Conservation (phyloP, 2,888 invertebrate genomes). For the Drosophila neotestacea region DNA sequence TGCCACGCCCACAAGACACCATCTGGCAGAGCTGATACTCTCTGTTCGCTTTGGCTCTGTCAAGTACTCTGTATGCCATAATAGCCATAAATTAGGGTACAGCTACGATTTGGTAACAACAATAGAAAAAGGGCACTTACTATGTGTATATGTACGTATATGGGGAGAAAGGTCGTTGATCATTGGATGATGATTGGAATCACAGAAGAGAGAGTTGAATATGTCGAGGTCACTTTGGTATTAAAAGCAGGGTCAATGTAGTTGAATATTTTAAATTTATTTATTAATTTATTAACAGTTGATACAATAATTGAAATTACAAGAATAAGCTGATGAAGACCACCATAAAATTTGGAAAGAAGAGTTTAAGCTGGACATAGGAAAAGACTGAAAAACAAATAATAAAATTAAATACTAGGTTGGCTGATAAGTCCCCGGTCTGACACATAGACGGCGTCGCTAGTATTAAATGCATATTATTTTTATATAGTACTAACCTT, state of each 20-base stretch:
- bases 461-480: no score
- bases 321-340: no score
- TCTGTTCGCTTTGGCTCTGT: slow-evolving; percentile 44
- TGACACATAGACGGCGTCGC: no score
- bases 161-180: slow-evolving; percentile 47
- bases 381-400: no score
- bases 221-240: slow-evolving; percentile 28
- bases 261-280: background rate
- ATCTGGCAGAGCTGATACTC: slow-evolving; percentile 37
- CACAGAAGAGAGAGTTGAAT: slow-evolving; percentile 13
- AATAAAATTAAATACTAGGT: no score
- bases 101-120: slow-evolving; percentile 69
- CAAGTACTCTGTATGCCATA: slow-evolving; percentile 68
- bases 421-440: no score
- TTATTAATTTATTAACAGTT: no score
- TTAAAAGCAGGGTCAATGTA: slow-evolving; percentile 13
- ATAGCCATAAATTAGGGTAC: slow-evolving; percentile 76
- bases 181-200: slow-evolving; percentile 57
- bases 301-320: no score
- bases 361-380: no score
- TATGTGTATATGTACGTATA: slow-evolving; percentile 1
- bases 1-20: slow-evolving; percentile 29
- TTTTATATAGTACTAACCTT: no score
- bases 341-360: no score
- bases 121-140: slow-evolving; percentile 50